Conservation (phyloP, 2,888 invertebrate genomes). For the Patella caerulea region DNA sequence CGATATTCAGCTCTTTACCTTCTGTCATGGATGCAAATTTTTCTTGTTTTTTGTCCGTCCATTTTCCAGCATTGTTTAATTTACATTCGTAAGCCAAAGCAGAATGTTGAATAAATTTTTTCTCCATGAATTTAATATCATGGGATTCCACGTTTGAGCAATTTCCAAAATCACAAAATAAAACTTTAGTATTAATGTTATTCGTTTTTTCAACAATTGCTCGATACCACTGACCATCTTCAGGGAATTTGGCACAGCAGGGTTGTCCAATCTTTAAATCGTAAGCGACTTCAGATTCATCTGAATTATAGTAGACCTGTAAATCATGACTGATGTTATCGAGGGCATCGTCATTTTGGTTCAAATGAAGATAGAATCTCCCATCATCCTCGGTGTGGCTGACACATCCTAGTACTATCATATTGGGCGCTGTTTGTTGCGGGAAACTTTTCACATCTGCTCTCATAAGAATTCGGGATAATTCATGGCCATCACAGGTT, state of each 20-base stretch:
- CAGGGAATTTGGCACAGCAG: conserved; percentile 50
- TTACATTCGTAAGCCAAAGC: conserved; percentile 44
- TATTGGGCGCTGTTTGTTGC: conserved; percentile 8
- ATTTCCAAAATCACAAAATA: conserved; percentile 69
- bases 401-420: conserved; percentile 29
- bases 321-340: conserved; percentile 71
- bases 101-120: conserved; percentile 41
- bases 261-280: conserved; percentile 15
- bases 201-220: conserved; percentile 48
- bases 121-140: conserved; percentile 47
- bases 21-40: conserved; percentile 40
- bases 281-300: not conserved
- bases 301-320: not conserved
- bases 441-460: conserved; percentile 1
- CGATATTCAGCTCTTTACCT: conserved; percentile 36
- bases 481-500: not conserved
- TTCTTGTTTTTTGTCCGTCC: conserved; percentile 32
- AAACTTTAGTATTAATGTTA: conserved; percentile 49
- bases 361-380: conserved; percentile 79
- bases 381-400: conserved; percentile 33
- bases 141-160: conserved; percentile 43
- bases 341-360: conserved; percentile 69
- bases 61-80: conserved; percentile 35
- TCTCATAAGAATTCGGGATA: conserved; percentile 12
- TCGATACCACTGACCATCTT: conserved; percentile 65